These are phyloP conservation scores for Penaeus japonicus DNA, from an alignment of 1,140 invertebrate genomes.

Conservation along the genomic window DNA sequence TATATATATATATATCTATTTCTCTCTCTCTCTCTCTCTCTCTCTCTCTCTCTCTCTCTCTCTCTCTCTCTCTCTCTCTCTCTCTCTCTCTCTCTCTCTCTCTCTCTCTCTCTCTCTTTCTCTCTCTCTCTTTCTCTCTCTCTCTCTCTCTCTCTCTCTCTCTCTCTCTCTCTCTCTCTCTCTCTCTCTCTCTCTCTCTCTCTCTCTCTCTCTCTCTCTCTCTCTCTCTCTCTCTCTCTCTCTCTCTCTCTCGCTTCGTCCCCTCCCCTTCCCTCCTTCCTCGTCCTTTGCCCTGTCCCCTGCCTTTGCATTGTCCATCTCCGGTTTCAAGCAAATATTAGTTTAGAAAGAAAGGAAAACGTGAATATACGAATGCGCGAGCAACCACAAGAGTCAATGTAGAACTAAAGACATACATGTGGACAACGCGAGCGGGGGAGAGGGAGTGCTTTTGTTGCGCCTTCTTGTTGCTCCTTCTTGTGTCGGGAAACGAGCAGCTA, in stretches of 20 bases:
- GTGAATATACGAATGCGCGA: no score
- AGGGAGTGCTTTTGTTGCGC: no score
- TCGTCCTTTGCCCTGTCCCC: not conserved
- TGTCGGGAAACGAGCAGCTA: no score
- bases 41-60: not conserved
- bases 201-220: not conserved
- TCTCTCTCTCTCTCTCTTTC: not conserved
- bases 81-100: not conserved
- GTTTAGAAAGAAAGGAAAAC: no score
- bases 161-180: not conserved
- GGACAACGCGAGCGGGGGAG: no score
- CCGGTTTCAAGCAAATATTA: no score
- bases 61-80: not conserved
- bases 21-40: not conserved
- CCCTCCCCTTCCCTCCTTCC: not conserved
- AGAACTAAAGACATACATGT: no score
- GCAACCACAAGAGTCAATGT: no score
- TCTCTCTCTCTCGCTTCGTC: not conserved
- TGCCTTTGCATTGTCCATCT: no score
- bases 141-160: not conserved
- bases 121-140: not conserved
- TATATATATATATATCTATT: not conserved
- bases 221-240: not conserved
- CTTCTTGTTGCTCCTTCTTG: no score
- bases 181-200: not conserved